Conservation (phyloP, 2,888 invertebrate species). For the Drosophila birchii region DNA sequence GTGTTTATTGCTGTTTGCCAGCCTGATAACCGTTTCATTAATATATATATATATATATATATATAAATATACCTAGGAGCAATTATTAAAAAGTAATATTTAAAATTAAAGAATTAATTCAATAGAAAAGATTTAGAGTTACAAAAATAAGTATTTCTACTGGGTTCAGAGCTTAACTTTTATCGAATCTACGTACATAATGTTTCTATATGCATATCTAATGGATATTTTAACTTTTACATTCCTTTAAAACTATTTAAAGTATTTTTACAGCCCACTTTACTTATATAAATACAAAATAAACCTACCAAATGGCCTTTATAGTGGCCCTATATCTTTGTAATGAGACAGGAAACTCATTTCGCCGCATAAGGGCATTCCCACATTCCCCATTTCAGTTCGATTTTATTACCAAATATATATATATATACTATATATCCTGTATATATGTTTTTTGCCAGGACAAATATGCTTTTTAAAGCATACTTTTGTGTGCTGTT, state of each 20-base stretch:
- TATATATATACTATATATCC: not conserved
- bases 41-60: not conserved
- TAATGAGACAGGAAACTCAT: slow-evolving; percentile 6
- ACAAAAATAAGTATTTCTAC: not conserved
- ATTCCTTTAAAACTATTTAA: not conserved
- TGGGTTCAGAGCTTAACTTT: not conserved
- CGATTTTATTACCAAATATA: slow-evolving; percentile 28
- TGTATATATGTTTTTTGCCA: slow-evolving; percentile 5
- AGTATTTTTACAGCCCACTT: not conserved
- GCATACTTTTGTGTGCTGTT: slow-evolving; percentile 31
- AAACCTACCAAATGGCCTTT: not conserved
- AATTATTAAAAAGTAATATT: not conserved
- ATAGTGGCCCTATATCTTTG: not conserved
- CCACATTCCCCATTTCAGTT: slow-evolving; percentile 14
- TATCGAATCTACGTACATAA: not conserved
- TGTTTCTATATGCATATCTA: not conserved
- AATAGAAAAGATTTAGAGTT: not conserved
- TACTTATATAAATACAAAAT: not conserved
- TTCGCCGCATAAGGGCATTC: slow-evolving; percentile 10
- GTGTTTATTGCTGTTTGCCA: too few species aligned
- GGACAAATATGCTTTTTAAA: slow-evolving; percentile 38
- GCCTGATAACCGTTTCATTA: not conserved
- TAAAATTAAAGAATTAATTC: not conserved
- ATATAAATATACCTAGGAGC: too few species aligned
- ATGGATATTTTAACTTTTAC: not conserved